phyloP scores from a whole-genome alignment of 1,140 invertebrate species.

The Camponotus pennsylvanicus region DNA sequence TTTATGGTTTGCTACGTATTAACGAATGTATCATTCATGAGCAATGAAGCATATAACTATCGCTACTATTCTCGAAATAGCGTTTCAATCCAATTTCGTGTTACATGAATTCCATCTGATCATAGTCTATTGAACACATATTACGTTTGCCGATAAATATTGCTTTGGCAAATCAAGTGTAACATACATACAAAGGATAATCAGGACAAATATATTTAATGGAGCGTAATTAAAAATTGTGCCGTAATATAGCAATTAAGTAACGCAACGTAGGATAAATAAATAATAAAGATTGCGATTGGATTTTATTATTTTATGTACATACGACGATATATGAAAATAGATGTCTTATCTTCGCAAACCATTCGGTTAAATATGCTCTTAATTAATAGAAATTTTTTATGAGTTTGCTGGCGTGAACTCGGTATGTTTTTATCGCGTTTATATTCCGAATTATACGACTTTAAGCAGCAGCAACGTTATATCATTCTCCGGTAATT shows the following conservation, averaged over 20 bases:
- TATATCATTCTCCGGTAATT: constrained; percentile 59
- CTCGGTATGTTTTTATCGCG: constrained; percentile 14
- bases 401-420: constrained; percentile 11
- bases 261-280: constrained; percentile 17
- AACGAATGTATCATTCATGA: constrained; percentile 17
- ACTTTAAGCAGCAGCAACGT: constrained; percentile 9
- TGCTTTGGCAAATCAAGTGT: constrained; percentile 36
- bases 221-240: constrained; percentile 18
- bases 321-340: neutral
- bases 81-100: constrained; percentile 56
- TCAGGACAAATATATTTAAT: constrained; percentile 27
- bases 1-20: constrained; percentile 26
- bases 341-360: neutral
- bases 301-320: neutral
- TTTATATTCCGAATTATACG: constrained; percentile 11
- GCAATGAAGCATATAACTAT: constrained; percentile 36
- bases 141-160: constrained; percentile 23
- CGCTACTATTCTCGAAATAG: constrained; percentile 30
- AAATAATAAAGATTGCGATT: neutral
- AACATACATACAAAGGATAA: constrained; percentile 19
- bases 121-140: constrained; percentile 38
- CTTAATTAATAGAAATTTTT: constrained; percentile 50
- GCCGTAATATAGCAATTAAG: constrained; percentile 14
- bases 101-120: constrained; percentile 48
- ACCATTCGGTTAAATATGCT: constrained; percentile 12